phyloP scores from a whole-genome alignment of 2,888 invertebrate species.

The Heliconius ismenius region DNA sequence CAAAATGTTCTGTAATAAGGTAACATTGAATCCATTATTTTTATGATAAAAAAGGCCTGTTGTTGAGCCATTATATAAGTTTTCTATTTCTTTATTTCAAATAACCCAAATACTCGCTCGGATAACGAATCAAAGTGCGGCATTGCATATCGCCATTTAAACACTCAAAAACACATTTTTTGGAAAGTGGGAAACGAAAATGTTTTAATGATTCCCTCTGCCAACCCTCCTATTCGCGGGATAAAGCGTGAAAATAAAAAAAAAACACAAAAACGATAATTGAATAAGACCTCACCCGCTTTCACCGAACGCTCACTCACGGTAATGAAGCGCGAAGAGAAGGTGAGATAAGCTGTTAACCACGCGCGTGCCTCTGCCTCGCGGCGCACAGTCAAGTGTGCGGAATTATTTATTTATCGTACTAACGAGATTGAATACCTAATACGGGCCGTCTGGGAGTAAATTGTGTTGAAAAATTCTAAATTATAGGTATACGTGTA shows the following conservation, averaged over 20 bases:
- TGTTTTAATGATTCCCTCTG: neutral
- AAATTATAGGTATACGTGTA: neutral
- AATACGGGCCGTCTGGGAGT: neutral
- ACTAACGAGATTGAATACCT: slow-evolving; percentile 23
- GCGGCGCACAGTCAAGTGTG: neutral
- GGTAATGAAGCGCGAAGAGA: slow-evolving; percentile 18
- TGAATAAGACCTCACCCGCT: neutral
- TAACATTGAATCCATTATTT: neutral
- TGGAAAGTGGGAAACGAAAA: too few relatives aligned
- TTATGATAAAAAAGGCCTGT: neutral
- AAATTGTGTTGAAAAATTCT: neutral
- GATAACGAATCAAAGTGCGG: too few relatives aligned
- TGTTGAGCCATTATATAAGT: too few relatives aligned
- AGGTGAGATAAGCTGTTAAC: slow-evolving; percentile 16
- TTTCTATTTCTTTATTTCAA: too few relatives aligned
- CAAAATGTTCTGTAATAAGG: slow-evolving; percentile 11
- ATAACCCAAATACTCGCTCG: too few relatives aligned
- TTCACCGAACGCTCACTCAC: neutral
- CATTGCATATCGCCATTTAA: too few relatives aligned
- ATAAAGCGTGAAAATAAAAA: neutral
- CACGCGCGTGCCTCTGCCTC: neutral
- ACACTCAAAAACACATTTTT: too few relatives aligned
- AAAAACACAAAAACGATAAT: neutral
- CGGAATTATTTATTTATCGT: slow-evolving; percentile 16
- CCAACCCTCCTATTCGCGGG: neutral